These are phyloP conservation scores for Drosophila anomelani DNA, from an alignment of 2,888 invertebrate species.

Conservation along the genomic window DNA sequence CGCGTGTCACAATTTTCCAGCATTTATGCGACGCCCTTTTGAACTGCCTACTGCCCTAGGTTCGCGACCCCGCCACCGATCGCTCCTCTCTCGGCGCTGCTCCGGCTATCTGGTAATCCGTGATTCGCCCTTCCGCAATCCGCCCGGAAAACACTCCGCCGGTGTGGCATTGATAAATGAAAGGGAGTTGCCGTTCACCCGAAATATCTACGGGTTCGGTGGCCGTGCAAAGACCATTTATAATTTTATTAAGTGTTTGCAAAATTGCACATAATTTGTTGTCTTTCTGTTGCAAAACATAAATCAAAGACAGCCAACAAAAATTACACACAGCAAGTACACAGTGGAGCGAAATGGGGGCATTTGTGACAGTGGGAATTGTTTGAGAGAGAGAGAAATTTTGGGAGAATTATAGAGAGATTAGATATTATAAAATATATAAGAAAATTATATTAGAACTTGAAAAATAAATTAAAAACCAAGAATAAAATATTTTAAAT, in stretches of 20 bases:
- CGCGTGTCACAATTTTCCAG: slow-evolving; percentile 81
- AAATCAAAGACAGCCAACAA: slow-evolving; percentile 53
- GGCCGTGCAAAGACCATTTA: slow-evolving; percentile 78
- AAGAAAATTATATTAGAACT: background rate
- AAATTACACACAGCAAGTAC: slow-evolving; percentile 28
- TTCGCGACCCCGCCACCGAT: slow-evolving; percentile 8
- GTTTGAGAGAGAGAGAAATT: background rate
- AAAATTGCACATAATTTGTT: slow-evolving; percentile 82
- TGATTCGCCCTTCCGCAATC: slow-evolving; percentile 18
- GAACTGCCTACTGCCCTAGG: slow-evolving; percentile 61
- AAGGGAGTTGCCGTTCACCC: slow-evolving; percentile 62
- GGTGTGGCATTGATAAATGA: slow-evolving; percentile 73
- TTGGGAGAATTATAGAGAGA: background rate
- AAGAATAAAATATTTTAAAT: background rate
- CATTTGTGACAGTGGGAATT: background rate
- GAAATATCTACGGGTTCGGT: slow-evolving; percentile 35
- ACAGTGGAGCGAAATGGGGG: slow-evolving; percentile 10
- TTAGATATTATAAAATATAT: background rate
- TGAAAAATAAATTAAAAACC: background rate
- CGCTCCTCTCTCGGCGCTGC: slow-evolving; percentile 30
- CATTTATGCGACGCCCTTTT: slow-evolving; percentile 72
- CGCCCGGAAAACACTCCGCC: slow-evolving; percentile 40
- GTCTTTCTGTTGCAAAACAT: slow-evolving; percentile 62
- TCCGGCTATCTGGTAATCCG: slow-evolving; percentile 21
- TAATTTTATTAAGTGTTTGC: slow-evolving; percentile 82